Base-by-base conservation (phyloP, 1,140 invertebrate genomes). In the Homalodisca vitripennis region DNA sequence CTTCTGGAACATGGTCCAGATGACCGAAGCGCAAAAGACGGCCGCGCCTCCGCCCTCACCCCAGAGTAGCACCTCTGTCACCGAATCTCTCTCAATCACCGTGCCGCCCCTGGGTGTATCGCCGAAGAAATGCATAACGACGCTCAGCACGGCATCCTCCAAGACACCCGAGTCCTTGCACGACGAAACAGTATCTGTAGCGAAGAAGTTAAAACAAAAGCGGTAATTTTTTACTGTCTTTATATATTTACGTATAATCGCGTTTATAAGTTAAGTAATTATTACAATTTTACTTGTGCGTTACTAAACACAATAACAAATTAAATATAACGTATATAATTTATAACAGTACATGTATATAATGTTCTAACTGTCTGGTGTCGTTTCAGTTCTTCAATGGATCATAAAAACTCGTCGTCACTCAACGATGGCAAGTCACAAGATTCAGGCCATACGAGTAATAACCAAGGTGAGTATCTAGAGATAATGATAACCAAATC, bases 401-500 rank as follows among this genome's bases (percentile, higher is more conserved):
- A 84, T 76, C 78, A 79, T 66, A 83, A 84, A 71, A 76, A 78
- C 47, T 74, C 78, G 14, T 80, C n/a, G n/a, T n/a, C n/a, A n/a
- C n/a, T 74, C 72, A 76, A 78, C 53, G 86, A 87, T 73, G 83
- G 81, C 72, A 87, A 87, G 78, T 82, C 81, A 76, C 85, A 86
- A 77, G 85, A 87, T 68, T 79, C 82, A 30, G 82, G 81, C 22
- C 83, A 85, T 69, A 81, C 83, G 60, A 77, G 75, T 76, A 84
- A 84, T 76, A 84, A 82, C 79, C 82, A 83, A 83, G 83, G 83
- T 84, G 78, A 60, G 32, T 27, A 17, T 60, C 22, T 10, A 17
- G 34, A 10, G 34, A 10, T 41, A 6, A 41, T 41, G n/a, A n/a
- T n/a, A 41, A 41, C 6, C 34, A 41, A 10, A 41, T 41, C 17